Percentiles rank a stretch among this genome's conserved stretches.
Evolutionary conservation across 2,797 vertebrate genomes (phyloP).

Genomic region (Poeciliopsis presidionis): DNA sequence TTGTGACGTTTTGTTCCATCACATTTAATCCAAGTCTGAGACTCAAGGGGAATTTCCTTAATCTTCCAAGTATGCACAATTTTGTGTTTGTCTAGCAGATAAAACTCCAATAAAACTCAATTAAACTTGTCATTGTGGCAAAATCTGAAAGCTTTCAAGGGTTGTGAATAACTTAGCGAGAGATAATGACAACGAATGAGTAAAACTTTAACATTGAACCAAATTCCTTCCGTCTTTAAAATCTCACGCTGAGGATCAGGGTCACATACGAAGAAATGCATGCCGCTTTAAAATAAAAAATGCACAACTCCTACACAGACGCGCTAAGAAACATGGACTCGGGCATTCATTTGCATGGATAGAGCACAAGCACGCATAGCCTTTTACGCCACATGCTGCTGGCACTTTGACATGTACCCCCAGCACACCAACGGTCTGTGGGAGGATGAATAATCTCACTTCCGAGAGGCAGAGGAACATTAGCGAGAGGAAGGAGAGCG

Average conservation of each 20-base stretch:
- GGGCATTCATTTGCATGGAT: constrained; percentile 40
- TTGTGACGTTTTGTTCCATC: background rate
- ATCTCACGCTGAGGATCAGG: constrained; percentile 9
- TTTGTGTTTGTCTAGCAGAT: background rate
- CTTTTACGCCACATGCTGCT: constrained; percentile 64
- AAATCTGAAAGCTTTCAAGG: constrained; percentile 18
- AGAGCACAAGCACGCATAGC: constrained; percentile 49
- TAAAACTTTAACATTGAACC: constrained; percentile 24
- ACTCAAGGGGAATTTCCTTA: background rate
- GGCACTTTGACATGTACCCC: constrained; percentile 76
- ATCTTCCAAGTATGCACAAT: background rate
- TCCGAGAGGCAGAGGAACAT: constrained; percentile 60
- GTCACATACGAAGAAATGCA: constrained; percentile 26
- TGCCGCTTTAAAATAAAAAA: constrained; percentile 16
- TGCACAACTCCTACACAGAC: constrained; percentile 49
- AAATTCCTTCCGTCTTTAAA: constrained; percentile 20
- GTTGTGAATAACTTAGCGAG: constrained; percentile 3
- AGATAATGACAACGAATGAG: constrained; percentile 38
- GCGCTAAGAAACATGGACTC: constrained; percentile 41
- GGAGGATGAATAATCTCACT: constrained; percentile 79
- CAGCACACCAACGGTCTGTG: constrained; percentile 68
- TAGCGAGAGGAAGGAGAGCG: constrained; percentile 45
- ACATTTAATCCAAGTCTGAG: background rate
- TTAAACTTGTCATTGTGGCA: background rate
- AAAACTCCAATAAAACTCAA: background rate